Conservation (phyloP, 2,113 vertebrate species). For the Lutjanus erythropterus region DNA sequence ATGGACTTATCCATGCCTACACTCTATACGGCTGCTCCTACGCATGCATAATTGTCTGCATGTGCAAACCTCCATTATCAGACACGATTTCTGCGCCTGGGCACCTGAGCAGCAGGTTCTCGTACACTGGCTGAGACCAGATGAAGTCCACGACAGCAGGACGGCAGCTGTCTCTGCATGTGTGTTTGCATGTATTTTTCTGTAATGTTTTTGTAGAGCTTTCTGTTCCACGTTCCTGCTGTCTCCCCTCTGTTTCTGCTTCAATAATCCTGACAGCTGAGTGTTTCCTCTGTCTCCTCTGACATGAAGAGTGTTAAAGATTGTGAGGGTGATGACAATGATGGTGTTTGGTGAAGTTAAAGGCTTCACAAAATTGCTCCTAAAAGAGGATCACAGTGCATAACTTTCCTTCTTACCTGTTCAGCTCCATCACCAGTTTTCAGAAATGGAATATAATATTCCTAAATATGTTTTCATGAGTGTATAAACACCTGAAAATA, state of each 20-base stretch:
- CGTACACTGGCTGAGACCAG: conserved; percentile 2
- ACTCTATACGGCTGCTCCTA: not conserved
- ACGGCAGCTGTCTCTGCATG: conserved; percentile 6
- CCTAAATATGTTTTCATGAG: no score
- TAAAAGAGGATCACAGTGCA: not conserved
- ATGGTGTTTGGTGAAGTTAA: conserved; percentile 1
- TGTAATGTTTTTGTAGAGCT: not conserved
- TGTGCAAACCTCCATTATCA: not conserved
- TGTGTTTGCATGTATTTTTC: conserved; percentile 13
- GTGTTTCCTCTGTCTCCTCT: not conserved
- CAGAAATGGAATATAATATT: no score
- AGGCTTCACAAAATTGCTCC: not conserved
- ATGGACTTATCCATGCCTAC: not conserved
- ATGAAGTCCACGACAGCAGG: conserved; percentile 26
- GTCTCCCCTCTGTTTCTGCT: not conserved
- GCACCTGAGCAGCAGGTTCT: conserved; percentile 1
- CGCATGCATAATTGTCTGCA: not conserved
- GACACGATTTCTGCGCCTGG: not conserved
- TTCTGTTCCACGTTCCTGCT: not conserved
- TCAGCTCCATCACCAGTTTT: conserved; percentile 29
- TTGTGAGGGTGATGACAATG: not conserved
- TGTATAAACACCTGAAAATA: no score
- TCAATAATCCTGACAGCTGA: conserved; percentile 9
- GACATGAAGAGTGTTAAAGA: conserved; percentile 3
- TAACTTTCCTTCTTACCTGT: not conserved